phyloP scores from a whole-genome alignment of 1,140 invertebrate species.

The Calliopsis andreniformis region DNA sequence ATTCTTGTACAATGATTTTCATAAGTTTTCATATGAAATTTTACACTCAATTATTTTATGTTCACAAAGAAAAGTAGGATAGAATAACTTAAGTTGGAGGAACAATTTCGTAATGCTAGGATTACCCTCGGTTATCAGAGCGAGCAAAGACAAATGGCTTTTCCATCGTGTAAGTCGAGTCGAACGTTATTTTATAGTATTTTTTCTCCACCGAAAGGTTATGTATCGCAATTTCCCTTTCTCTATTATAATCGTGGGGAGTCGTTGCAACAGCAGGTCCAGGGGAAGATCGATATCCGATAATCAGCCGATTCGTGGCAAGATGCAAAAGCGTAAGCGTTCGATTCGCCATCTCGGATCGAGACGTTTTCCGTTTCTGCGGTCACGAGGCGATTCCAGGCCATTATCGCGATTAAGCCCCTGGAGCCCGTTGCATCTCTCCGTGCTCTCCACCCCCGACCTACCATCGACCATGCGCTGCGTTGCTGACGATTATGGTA shows the following conservation, averaged over 20 bases:
- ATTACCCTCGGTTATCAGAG: too few relatives aligned
- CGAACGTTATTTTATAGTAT: not conserved
- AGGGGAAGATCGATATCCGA: slow-evolving; percentile 34
- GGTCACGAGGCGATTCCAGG: slow-evolving; percentile 76
- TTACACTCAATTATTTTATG: too few relatives aligned
- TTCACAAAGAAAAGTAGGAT: too few relatives aligned
- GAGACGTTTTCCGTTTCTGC: slow-evolving; percentile 77
- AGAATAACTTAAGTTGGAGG: too few relatives aligned
- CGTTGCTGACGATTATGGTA: slow-evolving; percentile 76
- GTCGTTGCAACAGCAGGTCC: slow-evolving; percentile 32
- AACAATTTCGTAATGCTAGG: too few relatives aligned
- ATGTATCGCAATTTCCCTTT: slow-evolving; percentile 24
- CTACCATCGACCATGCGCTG: slow-evolving; percentile 57
- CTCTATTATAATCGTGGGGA: slow-evolving; percentile 43
- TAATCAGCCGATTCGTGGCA: slow-evolving; percentile 42
- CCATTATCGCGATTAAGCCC: slow-evolving; percentile 79
- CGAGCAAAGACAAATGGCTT: too few relatives aligned
- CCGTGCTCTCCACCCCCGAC: slow-evolving; percentile 44
- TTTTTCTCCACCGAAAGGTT: not conserved
- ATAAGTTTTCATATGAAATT: too few relatives aligned
- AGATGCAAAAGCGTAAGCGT: slow-evolving; percentile 50
- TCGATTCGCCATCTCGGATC: slow-evolving; percentile 64
- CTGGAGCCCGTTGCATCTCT: slow-evolving; percentile 47
- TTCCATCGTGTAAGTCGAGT: not conserved
- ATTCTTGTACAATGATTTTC: too few relatives aligned